phyloP scores from a whole-genome alignment of 2,888 invertebrate species.

The Drosophila lacicola region DNA sequence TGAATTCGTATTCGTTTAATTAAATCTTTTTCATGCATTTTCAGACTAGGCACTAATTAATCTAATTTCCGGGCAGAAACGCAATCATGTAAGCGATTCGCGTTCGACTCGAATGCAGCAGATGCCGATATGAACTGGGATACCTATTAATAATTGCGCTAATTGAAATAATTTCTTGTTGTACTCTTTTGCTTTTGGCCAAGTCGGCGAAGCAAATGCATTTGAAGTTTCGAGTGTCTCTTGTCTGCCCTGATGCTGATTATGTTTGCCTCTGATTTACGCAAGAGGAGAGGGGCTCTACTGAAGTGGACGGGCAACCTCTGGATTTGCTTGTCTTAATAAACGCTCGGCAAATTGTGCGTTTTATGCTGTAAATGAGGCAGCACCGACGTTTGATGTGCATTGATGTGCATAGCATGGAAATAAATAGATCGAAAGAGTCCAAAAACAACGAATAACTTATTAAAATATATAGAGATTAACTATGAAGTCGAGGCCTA shows the following conservation, averaged over 20 bases:
- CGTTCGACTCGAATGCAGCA: constrained; percentile 55
- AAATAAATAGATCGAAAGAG: constrained; percentile 1
- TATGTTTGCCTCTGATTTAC: constrained; percentile 52
- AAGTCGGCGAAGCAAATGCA: constrained; percentile 22
- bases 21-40: background rate
- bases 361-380: constrained; percentile 72
- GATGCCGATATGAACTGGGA: constrained; percentile 39
- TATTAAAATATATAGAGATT: background rate
- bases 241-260: constrained; percentile 36
- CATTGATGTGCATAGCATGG: constrained; percentile 37
- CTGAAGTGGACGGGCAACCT: constrained; percentile 41
- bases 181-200: constrained; percentile 18
- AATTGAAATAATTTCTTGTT: constrained; percentile 56
- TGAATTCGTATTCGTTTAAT: too few species aligned
- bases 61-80: constrained; percentile 2
- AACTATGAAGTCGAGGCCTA: background rate
- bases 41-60: background rate
- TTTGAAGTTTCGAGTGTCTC: constrained; percentile 51
- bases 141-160: constrained; percentile 59
- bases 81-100: constrained; percentile 37
- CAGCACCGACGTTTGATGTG: constrained; percentile 64
- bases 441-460: background rate
- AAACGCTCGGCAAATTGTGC: constrained; percentile 69
- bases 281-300: constrained; percentile 19
- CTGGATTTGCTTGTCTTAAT: constrained; percentile 50